These are phyloP conservation scores for Lydus trimaculatus DNA, from an alignment of 2,888 invertebrate genomes.

Conservation along the genomic window DNA sequence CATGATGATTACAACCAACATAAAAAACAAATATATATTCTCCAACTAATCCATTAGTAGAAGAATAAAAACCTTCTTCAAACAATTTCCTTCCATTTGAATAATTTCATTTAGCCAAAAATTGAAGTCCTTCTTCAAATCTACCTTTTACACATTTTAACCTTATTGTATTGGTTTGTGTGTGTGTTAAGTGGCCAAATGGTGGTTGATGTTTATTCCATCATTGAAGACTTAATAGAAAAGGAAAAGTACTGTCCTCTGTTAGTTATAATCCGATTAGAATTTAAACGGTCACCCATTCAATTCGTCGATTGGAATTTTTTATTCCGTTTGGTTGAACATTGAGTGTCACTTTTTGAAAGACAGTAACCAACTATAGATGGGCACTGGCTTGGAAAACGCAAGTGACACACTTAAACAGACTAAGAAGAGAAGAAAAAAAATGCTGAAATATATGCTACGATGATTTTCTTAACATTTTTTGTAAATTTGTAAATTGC, in stretches of 20 bases:
- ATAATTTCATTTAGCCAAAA: neutral
- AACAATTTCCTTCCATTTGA: neutral
- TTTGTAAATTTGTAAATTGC: constrained; percentile 3
- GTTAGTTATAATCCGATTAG: constrained; percentile 49
- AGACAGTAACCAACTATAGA: constrained; percentile 20
- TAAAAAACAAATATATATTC: too few species aligned
- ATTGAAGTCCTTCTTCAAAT: neutral
- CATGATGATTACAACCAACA: neutral
- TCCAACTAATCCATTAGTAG: too few species aligned
- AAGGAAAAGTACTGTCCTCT: constrained; percentile 12
- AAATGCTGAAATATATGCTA: neutral
- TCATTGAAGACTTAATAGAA: constrained; percentile 12
- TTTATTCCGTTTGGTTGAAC: constrained; percentile 48
- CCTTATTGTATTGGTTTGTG: too few species aligned
- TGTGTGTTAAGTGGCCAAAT: constrained; percentile 11
- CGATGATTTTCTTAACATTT: neutral
- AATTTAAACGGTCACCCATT: constrained; percentile 38
- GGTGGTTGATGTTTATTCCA: constrained; percentile 14
- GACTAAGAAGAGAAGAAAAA: constrained; percentile 10
- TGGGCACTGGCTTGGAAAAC: constrained; percentile 28
- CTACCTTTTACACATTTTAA: neutral
- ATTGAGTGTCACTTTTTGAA: constrained; percentile 43
- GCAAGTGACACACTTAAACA: constrained; percentile 28
- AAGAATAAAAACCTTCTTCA: neutral
- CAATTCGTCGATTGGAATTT: constrained; percentile 40